Percentiles rank a stretch among this genome's conserved stretches.
Evolutionary conservation across 1,140 invertebrate species (phyloP).

Genomic region (Oncopodura yosiiana): DNA sequence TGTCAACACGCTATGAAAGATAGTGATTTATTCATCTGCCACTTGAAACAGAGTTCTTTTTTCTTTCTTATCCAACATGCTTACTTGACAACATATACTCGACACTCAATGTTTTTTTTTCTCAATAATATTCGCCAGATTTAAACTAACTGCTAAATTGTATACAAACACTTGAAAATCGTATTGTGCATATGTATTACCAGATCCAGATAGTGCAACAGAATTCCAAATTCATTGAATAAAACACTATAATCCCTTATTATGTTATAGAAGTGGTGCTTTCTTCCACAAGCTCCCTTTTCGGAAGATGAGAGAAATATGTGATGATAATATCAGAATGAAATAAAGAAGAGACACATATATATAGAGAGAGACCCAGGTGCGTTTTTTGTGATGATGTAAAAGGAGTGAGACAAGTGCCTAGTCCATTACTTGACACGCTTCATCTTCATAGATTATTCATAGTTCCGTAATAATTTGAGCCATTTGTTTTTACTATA

Average conservation of each 20-base stretch:
- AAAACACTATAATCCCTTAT: not conserved
- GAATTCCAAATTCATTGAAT: not conserved
- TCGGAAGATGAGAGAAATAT: not conserved
- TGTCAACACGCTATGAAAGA: constrained; percentile 19
- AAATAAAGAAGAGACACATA: not conserved
- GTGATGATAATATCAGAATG: not conserved
- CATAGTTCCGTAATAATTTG: constrained; percentile 27
- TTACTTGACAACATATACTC: too few species aligned
- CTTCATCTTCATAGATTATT: constrained; percentile 30
- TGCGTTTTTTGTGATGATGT: constrained; percentile 17
- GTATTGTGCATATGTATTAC: too few species aligned
- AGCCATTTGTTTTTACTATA: constrained; percentile 21
- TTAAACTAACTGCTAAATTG: too few species aligned
- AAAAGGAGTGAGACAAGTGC: constrained; percentile 16
- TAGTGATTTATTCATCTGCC: constrained; percentile 21
- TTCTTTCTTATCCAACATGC: too few species aligned
- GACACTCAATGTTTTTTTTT: too few species aligned
- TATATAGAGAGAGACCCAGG: constrained; percentile 15
- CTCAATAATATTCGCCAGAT: too few species aligned
- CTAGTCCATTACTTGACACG: constrained; percentile 19
- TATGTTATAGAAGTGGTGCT: not conserved
- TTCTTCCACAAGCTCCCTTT: not conserved
- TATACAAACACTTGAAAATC: too few species aligned
- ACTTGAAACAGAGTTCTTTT: too few species aligned
- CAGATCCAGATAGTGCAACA: too few species aligned